Evolutionary conservation across 2,113 vertebrate species (phyloP).

Genomic region (Prunella himalayana): DNA sequence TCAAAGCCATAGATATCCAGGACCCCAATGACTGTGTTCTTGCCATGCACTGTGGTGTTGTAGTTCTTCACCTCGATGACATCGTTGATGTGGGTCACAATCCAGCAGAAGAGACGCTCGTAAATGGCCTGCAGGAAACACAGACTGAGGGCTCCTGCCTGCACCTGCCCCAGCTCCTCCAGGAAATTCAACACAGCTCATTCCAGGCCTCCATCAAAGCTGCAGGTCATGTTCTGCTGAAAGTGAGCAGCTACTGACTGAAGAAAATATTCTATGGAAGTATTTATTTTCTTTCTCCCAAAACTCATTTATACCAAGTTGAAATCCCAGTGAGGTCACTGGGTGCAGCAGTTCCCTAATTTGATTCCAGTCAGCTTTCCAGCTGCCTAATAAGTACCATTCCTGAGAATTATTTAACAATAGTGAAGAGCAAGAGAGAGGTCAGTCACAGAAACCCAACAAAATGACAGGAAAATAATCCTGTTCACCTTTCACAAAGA

Average conservation of each 20-base stretch:
- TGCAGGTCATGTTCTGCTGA: background rate
- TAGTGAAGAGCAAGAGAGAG: background rate
- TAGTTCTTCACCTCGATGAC: constrained; percentile 94
- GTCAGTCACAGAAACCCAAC: background rate
- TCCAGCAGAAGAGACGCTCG: constrained; percentile 97
- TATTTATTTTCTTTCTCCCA: background rate
- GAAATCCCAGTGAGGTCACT: background rate
- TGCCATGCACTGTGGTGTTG: constrained; percentile 85
- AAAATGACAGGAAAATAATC: background rate
- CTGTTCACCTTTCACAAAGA: background rate
- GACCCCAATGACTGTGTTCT: constrained; percentile 96
- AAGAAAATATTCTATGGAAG: background rate
- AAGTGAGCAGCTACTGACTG: background rate
- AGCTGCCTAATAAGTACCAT: background rate
- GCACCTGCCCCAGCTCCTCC: background rate
- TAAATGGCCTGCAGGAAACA: constrained; percentile 87
- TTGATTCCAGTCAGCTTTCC: background rate
- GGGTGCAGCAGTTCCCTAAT: background rate
- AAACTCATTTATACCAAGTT: background rate
- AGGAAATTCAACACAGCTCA: background rate
- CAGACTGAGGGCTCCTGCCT: background rate
- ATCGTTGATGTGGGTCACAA: constrained; percentile 92
- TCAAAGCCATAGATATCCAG: constrained; percentile 98
- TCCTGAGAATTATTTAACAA: background rate
- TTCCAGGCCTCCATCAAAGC: background rate